Percentiles rank a stretch among this genome's conserved stretches.
Conservation (phyloP, 1,140 invertebrate genomes). For the Belonocnema kinseyi region DNA sequence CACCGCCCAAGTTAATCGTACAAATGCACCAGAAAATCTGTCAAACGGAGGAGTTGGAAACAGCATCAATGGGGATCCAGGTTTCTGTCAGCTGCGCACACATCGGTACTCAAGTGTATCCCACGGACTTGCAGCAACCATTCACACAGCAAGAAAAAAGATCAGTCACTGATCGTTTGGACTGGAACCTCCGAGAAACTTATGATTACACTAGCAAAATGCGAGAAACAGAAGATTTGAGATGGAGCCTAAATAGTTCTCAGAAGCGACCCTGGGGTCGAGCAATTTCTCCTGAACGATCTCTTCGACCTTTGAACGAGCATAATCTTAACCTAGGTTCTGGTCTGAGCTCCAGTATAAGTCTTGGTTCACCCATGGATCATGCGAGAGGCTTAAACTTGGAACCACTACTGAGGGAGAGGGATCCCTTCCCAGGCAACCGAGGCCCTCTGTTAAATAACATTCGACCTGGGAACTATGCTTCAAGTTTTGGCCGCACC, state of each 20-base stretch:
- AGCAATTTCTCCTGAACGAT: constrained; percentile 38
- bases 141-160: constrained; percentile 59
- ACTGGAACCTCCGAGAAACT: constrained; percentile 66
- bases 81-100: constrained; percentile 48
- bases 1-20: constrained; percentile 41
- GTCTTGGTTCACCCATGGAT: constrained; percentile 36
- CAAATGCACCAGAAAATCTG: constrained; percentile 71
- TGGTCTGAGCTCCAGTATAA: constrained; percentile 33
- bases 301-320: constrained; percentile 46
- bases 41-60: constrained; percentile 65
- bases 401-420: constrained; percentile 46
- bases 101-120: constrained; percentile 60
- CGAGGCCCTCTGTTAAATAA: constrained; percentile 44
- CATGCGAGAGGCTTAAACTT: constrained; percentile 43
- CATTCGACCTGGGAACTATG: constrained; percentile 49
- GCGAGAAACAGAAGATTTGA: constrained; percentile 64
- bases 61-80: constrained; percentile 55
- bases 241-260: constrained; percentile 66
- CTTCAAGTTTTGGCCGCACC: constrained; percentile 50
- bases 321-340: constrained; percentile 41
- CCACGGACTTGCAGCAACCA: constrained; percentile 51
- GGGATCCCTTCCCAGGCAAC: constrained; percentile 50
- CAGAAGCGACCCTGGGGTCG: constrained; percentile 58
- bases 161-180: constrained; percentile 66
- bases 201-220: constrained; percentile 57